Base-by-base conservation (phyloP, 2,888 invertebrate species). In the Callinectes sapidus region DNA sequence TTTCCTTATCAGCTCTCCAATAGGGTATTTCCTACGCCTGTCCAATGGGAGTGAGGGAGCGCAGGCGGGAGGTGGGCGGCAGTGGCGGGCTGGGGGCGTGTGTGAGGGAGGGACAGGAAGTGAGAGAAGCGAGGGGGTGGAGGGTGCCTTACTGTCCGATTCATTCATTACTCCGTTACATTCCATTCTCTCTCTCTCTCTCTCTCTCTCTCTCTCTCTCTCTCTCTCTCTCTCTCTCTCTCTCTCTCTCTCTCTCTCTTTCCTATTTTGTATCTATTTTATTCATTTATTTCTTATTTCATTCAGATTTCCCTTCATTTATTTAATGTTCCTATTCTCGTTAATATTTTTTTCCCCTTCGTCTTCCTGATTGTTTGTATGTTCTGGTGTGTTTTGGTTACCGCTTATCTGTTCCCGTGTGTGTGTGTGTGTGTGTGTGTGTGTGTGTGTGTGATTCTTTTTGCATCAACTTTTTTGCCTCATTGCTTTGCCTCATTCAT, bases 371-470 rank as follows among this genome's bases (percentile, higher is more conserved):
- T 71, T 71, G 28, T 28, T n/a, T 71, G 28, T 71, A 2, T 66
- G n/a, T 71, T 8, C 28, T 71, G 71, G 10, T 71, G 71, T 71
- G 71, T 71, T 71, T 71, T 23, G 23, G n/a, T n/a, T 71, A n/a
- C 5, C 0, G 66, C n/a, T 66, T 16, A 66, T n/a, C 66, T 66
- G 66, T n/a, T 23, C n/a, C 1, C n/a, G 18, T 66, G n/a, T 66
- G 66, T 66, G 66, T 66, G 66, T 66, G 66, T 66, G 66, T 66
- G 66, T 66, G 71, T 71, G 71, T 71, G 71, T 71, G 71, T 71
- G 71, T 71, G 71, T 71, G 71, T 28, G 71, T 28, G 28, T 28
- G 71, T 28, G 71, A 3, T 3, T 71, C 2, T 10, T n/a, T 71
- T 71, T 71, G 2, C 71, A 3, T 71, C 10, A n/a, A 8, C 5